Conservation (phyloP, 2,888 invertebrate genomes). For the Netelia virgata region DNA sequence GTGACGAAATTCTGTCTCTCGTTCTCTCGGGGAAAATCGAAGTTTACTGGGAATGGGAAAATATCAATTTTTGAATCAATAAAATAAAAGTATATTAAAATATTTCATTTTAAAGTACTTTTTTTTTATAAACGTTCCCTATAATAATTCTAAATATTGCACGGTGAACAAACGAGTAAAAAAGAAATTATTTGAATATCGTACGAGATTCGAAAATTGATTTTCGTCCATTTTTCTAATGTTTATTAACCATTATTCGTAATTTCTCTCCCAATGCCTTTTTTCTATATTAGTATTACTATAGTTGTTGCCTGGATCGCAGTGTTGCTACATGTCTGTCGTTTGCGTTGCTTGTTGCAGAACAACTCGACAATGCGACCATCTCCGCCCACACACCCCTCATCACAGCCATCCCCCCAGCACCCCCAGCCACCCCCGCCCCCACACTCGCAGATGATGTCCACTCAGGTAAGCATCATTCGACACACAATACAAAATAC, state of each 20-base stretch:
- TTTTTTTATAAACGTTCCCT: neutral
- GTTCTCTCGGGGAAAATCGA: neutral
- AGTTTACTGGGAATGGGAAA: neutral
- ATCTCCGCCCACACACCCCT: constrained; percentile 94
- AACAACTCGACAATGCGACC: constrained; percentile 92
- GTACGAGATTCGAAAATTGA: constrained; percentile 19
- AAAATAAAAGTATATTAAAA: too few relatives aligned
- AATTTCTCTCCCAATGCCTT: constrained; percentile 54
- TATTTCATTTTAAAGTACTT: neutral
- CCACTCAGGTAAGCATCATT: constrained; percentile 88
- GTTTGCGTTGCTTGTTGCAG: constrained; percentile 86
- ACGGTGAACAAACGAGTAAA: too few relatives aligned
- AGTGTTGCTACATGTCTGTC: constrained; percentile 85
- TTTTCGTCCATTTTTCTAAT: constrained; percentile 4
- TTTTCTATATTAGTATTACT: constrained; percentile 76
- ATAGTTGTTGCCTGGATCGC: constrained; percentile 83
- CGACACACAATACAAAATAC: constrained; percentile 73
- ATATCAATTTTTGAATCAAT: constrained; percentile 20
- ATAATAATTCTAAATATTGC: too few relatives aligned
- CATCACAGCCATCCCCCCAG: constrained; percentile 95
- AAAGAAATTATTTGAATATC: too few relatives aligned
- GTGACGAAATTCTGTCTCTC: neutral
- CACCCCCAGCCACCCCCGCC: constrained; percentile 92
- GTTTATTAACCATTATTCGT: constrained; percentile 42
- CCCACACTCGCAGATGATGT: constrained; percentile 93